Conservation (phyloP, 1,140 invertebrate genomes). For the Drosophila orena region DNA sequence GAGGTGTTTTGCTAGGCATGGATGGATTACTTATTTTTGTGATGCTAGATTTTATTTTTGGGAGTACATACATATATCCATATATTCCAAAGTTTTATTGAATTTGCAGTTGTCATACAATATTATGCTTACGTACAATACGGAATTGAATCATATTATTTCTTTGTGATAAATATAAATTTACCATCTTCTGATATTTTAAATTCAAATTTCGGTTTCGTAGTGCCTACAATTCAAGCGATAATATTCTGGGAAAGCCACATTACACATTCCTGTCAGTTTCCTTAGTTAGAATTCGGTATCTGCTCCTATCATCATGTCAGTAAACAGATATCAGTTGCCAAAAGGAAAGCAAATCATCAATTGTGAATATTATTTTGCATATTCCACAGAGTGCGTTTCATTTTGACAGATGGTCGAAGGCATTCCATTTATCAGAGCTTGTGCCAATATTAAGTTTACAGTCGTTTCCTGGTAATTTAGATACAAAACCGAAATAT, state of each 20-base stretch:
- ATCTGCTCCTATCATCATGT: constrained; percentile 17
- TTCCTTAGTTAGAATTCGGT: background rate
- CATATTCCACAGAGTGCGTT: constrained; percentile 9
- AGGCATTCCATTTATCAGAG: constrained; percentile 10
- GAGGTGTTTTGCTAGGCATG: background rate
- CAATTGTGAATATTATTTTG: constrained; percentile 26
- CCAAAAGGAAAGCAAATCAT: constrained; percentile 1
- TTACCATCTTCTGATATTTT: background rate
- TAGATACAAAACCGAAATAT: constrained; percentile 52
- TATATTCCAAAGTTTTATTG: no score
- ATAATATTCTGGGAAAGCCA: background rate
- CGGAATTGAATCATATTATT: no score
- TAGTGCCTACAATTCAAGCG: background rate
- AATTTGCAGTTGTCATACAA: no score
- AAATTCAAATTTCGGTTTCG: background rate
- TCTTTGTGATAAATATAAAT: background rate
- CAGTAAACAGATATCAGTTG: background rate
- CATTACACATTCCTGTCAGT: background rate
- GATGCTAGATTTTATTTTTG: background rate
- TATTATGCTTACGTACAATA: no score
- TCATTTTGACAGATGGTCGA: constrained; percentile 5
- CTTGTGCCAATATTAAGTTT: constrained; percentile 26
- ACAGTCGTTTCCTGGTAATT: constrained; percentile 49
- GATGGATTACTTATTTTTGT: no score
- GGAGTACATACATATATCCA: background rate